A percentile compares a stretch with the other conserved stretches of the same genome.
phyloP scores from a whole-genome alignment of 1,140 invertebrate genomes.

The Copidosoma floridanum region DNA sequence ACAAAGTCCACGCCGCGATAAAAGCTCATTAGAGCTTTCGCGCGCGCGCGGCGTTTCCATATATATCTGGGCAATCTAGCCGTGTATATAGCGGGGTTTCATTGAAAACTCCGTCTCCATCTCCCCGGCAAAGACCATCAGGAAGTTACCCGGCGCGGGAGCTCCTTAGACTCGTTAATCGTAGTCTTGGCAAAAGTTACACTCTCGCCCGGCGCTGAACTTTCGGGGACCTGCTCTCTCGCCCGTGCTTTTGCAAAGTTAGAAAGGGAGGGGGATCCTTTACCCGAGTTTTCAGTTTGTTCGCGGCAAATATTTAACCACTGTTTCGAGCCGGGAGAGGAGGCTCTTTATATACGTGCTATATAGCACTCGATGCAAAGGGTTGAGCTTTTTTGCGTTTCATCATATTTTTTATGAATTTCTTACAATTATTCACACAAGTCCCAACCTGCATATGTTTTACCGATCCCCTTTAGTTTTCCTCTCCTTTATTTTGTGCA shows the following conservation, averaged over 20 bases:
- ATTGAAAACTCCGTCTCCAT: too few species aligned
- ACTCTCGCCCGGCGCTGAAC: slow-evolving; percentile 19
- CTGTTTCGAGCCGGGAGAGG: not conserved
- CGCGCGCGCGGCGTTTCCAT: not conserved
- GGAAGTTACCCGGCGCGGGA: not conserved
- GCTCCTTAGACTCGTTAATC: slow-evolving; percentile 6
- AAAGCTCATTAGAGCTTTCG: slow-evolving; percentile 30
- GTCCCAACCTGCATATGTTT: too few species aligned
- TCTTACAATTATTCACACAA: too few species aligned
- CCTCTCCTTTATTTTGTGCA: too few species aligned
- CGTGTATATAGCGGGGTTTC: too few species aligned
- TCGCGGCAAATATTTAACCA: slow-evolving; percentile 42
- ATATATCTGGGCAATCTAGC: not conserved
- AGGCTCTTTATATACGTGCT: too few species aligned
- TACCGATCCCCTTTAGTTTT: too few species aligned
- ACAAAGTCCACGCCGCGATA: slow-evolving; percentile 9
- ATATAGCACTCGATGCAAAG: too few species aligned
- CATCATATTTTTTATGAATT: too few species aligned
- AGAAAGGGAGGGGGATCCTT: slow-evolving; percentile 17
- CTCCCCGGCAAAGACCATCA: too few species aligned
- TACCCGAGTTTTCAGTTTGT: slow-evolving; percentile 41
- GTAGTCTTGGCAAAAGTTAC: not conserved
- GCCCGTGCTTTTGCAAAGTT: slow-evolving; percentile 30
- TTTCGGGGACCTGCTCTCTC: not conserved
- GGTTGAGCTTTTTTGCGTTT: too few species aligned